phyloP scores from a whole-genome alignment of 2,888 invertebrate species.

The Cistogaster globosa region DNA sequence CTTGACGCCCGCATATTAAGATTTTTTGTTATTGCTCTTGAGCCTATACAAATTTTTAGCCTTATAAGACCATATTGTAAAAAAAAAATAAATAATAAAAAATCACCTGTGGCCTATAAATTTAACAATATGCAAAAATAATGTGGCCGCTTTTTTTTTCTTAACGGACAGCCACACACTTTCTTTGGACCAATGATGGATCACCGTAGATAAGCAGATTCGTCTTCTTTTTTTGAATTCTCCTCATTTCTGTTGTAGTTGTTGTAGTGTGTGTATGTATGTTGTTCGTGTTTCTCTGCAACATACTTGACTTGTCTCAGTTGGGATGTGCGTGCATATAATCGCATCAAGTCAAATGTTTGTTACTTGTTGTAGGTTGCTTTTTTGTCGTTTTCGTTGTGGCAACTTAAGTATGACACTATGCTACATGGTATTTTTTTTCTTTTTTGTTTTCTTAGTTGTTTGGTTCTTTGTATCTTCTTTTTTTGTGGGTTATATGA shows the following conservation, averaged over 20 bases:
- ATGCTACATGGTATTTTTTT: conserved; percentile 49
- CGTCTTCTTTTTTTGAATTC: conserved; percentile 63
- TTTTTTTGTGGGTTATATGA: conserved; percentile 61
- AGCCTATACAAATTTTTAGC: conserved; percentile 28
- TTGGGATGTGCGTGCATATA: conserved; percentile 70
- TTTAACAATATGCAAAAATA: conserved; percentile 65
- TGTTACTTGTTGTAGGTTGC: conserved; percentile 65
- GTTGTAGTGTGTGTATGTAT: neutral
- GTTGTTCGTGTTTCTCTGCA: conserved; percentile 20
- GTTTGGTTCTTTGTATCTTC: conserved; percentile 10
- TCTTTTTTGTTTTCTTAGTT: conserved; percentile 26
- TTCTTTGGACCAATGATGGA: conserved; percentile 71
- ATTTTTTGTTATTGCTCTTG: conserved; percentile 6
- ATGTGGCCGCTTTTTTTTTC: conserved; percentile 17
- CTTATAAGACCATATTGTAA: neutral
- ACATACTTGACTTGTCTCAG: conserved; percentile 61
- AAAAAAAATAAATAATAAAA: conserved; percentile 1
- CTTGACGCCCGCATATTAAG: conserved; percentile 71
- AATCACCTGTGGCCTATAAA: conserved; percentile 72
- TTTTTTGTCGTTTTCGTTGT: conserved; percentile 59
- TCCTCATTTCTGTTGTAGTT: conserved; percentile 31
- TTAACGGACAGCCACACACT: neutral
- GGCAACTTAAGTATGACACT: conserved; percentile 71
- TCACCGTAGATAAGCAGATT: conserved; percentile 72
- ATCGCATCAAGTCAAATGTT: conserved; percentile 71